A percentile compares a stretch with the other conserved stretches of the same genome.
These are phyloP conservation scores for Canis aureus DNA, from an alignment of 2,113 vertebrate genomes.

Conservation along the genomic window DNA sequence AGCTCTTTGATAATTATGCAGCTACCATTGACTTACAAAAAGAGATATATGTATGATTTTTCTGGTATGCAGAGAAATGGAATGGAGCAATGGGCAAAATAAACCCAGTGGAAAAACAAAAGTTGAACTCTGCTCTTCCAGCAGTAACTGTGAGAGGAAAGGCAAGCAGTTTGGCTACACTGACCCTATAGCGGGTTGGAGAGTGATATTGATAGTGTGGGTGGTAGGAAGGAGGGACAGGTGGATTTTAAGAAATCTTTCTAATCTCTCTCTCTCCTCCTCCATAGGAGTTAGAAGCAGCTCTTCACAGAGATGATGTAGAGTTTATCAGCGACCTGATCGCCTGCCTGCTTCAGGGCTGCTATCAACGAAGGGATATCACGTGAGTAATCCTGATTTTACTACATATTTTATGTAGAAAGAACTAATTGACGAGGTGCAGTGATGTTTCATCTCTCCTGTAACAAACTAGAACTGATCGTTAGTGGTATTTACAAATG, in stretches of 20 bases:
- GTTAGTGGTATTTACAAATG: slow-evolving; percentile 63
- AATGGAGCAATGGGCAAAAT: neutral
- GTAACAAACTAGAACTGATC: slow-evolving; percentile 71
- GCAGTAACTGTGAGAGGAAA: neutral
- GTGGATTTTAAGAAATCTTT: slow-evolving; percentile 44
- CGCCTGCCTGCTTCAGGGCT: slow-evolving; percentile 97
- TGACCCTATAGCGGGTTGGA: neutral
- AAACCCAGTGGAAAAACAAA: neutral
- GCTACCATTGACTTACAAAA: neutral
- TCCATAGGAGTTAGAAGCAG: slow-evolving; percentile 96
- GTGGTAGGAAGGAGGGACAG: neutral
- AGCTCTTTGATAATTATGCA: neutral
- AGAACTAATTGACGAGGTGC: slow-evolving; percentile 64
- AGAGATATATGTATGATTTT: neutral
- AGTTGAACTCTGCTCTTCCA: neutral
- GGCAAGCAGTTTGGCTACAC: neutral
- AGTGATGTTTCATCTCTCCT: slow-evolving; percentile 34
- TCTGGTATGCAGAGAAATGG: neutral
- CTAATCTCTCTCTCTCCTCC: neutral
- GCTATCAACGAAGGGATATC: slow-evolving; percentile 98
- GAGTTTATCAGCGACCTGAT: slow-evolving; percentile 97
- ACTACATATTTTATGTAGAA: slow-evolving; percentile 52
- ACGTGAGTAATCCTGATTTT: slow-evolving; percentile 91
- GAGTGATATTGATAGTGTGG: neutral
- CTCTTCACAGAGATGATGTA: slow-evolving; percentile 94